Percentiles rank a stretch among this genome's conserved stretches.
phyloP scores from a whole-genome alignment of 2,113 vertebrate species.

The Pipa parva region DNA sequence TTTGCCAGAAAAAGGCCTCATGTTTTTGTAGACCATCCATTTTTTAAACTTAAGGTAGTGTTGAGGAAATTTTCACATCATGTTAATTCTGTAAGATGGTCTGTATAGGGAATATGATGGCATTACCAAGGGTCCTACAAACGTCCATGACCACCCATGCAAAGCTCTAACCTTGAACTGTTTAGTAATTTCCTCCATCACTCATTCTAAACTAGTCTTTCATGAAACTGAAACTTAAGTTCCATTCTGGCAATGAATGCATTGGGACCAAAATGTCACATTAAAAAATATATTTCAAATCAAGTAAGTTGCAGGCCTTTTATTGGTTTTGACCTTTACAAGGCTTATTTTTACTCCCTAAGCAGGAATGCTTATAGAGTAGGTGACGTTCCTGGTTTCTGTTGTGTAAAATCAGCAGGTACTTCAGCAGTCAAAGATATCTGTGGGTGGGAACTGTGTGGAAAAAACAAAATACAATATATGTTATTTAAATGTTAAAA shows the following conservation, averaged over 20 bases:
- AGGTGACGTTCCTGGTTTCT: not conserved
- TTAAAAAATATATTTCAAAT: not conserved
- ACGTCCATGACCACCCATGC: constrained; percentile 16
- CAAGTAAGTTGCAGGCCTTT: no score
- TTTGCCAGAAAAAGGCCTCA: constrained; percentile 22
- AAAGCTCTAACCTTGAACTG: not conserved
- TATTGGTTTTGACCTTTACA: not conserved
- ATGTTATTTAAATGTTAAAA: no score
- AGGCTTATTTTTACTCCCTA: not conserved
- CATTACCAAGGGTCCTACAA: not conserved
- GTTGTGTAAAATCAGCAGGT: not conserved
- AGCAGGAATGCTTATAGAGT: not conserved
- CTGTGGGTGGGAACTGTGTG: not conserved
- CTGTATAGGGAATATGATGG: not conserved
- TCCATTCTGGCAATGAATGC: not conserved
- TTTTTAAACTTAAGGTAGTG: not conserved
- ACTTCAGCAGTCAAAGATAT: not conserved
- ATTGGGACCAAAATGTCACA: no score
- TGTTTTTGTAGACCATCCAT: constrained; percentile 23
- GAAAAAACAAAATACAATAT: not conserved
- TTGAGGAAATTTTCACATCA: not conserved
- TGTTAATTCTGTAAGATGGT: not conserved
- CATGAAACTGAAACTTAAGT: not conserved
- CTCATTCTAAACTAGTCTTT: not conserved
- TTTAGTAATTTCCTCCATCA: constrained; percentile 5